These are phyloP conservation scores for Neostethus bicornis DNA, from an alignment of 2,797 vertebrate species.

Conservation along the genomic window DNA sequence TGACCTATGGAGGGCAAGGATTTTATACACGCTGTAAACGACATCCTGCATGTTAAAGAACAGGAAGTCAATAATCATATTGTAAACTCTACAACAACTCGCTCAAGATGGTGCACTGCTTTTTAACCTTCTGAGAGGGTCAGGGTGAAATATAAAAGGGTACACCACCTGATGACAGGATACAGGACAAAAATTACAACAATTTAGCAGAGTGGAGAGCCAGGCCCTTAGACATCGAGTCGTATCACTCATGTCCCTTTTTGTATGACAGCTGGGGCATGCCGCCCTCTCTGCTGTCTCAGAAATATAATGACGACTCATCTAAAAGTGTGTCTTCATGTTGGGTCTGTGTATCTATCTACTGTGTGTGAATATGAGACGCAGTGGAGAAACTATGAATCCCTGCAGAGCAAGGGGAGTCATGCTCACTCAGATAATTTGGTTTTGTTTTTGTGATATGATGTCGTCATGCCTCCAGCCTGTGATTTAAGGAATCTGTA, in stretches of 20 bases:
- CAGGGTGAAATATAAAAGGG: conserved; percentile 53
- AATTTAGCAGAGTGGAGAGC: conserved; percentile 62
- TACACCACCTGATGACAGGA: conserved; percentile 27
- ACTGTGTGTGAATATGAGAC: conserved; percentile 21
- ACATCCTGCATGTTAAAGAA: background rate
- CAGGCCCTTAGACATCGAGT: conserved; percentile 46
- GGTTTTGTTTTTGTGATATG: conserved; percentile 64
- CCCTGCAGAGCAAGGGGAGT: conserved; percentile 41
- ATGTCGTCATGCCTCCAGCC: conserved; percentile 53
- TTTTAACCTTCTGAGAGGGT: conserved; percentile 41
- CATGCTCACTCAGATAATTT: conserved; percentile 49
- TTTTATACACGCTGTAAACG: conserved; percentile 14
- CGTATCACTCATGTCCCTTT: conserved; percentile 63
- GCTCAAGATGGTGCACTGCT: background rate
- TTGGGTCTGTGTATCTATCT: background rate
- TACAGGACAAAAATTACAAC: conserved; percentile 59
- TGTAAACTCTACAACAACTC: background rate
- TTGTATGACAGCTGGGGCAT: conserved; percentile 54
- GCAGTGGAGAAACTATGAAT: conserved; percentile 10
- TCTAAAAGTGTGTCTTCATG: conserved; percentile 8
- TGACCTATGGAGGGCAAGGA: background rate
- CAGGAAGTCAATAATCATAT: too few species aligned
- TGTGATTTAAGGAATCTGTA: conserved; percentile 55
- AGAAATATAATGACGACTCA: conserved; percentile 44
- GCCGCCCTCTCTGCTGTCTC: conserved; percentile 36